phyloP scores from a whole-genome alignment of 2,113 vertebrate genomes.

The Cichladusa arquata region DNA sequence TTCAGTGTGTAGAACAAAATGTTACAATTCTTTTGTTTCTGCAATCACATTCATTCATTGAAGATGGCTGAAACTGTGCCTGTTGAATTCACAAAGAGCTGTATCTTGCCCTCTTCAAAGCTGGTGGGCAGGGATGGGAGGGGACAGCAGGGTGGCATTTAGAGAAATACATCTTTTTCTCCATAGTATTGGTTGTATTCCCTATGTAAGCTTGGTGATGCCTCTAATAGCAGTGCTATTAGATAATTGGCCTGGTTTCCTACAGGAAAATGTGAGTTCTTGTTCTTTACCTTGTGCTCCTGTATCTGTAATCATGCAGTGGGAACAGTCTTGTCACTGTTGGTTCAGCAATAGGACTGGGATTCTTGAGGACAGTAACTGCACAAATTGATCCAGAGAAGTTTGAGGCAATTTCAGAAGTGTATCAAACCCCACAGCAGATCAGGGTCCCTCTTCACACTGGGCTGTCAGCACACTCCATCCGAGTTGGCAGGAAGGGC shows the following conservation, averaged over 20 bases:
- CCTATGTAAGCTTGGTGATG: background rate
- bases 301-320: background rate
- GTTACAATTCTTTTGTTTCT: background rate
- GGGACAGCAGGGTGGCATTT: background rate
- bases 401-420: background rate
- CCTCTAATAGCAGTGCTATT: background rate
- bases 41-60: background rate
- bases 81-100: background rate
- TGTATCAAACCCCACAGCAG: background rate
- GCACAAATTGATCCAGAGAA: background rate
- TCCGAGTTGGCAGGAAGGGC: background rate
- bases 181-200: background rate
- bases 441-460: background rate
- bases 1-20: constrained; percentile 6
- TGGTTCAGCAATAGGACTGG: background rate
- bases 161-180: background rate
- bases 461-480: background rate
- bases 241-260: background rate
- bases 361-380: background rate
- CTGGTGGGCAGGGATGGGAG: background rate
- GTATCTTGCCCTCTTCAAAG: background rate
- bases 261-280: background rate
- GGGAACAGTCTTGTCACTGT: background rate
- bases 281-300: background rate
- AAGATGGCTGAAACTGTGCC: background rate